phyloP scores from a whole-genome alignment of 2,888 invertebrate genomes.

The Netelia virgata region DNA sequence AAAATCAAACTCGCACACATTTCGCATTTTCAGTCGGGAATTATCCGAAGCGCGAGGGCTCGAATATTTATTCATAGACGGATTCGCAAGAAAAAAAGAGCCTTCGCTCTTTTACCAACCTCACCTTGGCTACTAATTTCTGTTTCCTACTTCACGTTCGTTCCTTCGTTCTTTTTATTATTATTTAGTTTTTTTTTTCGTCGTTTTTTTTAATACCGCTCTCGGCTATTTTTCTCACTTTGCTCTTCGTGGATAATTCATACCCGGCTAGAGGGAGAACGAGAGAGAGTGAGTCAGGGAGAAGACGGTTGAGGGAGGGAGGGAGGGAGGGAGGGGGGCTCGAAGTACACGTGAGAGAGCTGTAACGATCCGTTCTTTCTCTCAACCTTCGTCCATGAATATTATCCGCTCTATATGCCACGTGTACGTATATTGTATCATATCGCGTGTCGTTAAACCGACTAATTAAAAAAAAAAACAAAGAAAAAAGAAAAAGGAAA shows the following conservation, averaged over 20 bases:
- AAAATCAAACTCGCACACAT: no score
- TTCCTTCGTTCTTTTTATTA: no score
- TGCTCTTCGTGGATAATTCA: constrained; percentile 36
- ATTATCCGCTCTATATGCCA: background rate
- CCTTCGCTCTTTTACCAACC: background rate
- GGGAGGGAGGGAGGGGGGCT: background rate
- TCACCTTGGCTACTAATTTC: background rate
- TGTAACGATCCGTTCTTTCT: constrained; percentile 45
- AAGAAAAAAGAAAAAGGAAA: background rate
- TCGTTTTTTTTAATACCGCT: constrained; percentile 6
- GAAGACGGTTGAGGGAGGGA: background rate
- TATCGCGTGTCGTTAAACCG: constrained; percentile 53
- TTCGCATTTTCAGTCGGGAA: no score
- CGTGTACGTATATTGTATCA: constrained; percentile 10
- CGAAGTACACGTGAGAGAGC: constrained; percentile 16
- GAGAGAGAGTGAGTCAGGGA: background rate
- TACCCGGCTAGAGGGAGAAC: background rate
- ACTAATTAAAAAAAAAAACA: constrained; percentile 36
- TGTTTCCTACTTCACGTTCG: background rate
- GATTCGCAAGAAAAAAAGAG: background rate
- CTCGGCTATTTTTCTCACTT: constrained; percentile 35
- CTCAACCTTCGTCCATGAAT: background rate
- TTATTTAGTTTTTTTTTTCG: background rate
- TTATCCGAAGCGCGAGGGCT: no score
- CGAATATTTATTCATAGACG: no score